Evolutionary conservation across 1,140 invertebrate species (phyloP), one percentile per base, ranked within the genome.

Genomic region (Arctopsyche grandis): DNA sequence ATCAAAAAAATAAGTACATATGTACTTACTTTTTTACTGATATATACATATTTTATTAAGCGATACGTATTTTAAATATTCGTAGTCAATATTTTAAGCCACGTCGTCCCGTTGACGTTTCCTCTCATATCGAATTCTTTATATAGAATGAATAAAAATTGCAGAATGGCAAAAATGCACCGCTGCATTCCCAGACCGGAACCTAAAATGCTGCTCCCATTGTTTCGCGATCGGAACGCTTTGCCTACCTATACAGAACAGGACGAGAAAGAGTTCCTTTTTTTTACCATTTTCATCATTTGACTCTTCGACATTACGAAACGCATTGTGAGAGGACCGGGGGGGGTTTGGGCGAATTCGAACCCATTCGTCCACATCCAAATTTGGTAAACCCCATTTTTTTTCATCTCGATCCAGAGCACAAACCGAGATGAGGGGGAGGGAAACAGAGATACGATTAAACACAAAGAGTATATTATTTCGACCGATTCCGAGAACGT

Each of bases 181-280:
- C 52, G 19, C 66, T 52, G 70, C 78, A 81, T 81, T 81, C 78
- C 78, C 80, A 81, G 80, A 81, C 80, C 80, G 48, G 19, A n/a
- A 60, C 70, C 74, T 66, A 79, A 66, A 81, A 79, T 71, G 66
- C 77, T 81, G 78, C 80, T 71, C 78, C 80, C 78, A 81, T 81
- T 81, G 80, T 81, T 79, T 81, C 58, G 77, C 71, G 77, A 77
- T 77, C 70, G 77, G 73, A 79, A 66, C 77, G 66, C 7, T 73
- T 48, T 79, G 22, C 26, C 9, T 58, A 44, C 69, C 52, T 26
- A 58, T 66, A 58, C 3, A 38, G 29, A 38, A 7, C 29, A 38
- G 29, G 60, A 44, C 4, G 26, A 29, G 58, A 26, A 63, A 21
- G 60, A 43, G 29, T 5, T 22, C 22, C 43, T 26, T 38, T 79